Percentiles rank a stretch among this genome's conserved stretches.
Evolutionary conservation across 2,113 vertebrate genomes (phyloP).

Genomic region (Coryphaenoides rupestris): DNA sequence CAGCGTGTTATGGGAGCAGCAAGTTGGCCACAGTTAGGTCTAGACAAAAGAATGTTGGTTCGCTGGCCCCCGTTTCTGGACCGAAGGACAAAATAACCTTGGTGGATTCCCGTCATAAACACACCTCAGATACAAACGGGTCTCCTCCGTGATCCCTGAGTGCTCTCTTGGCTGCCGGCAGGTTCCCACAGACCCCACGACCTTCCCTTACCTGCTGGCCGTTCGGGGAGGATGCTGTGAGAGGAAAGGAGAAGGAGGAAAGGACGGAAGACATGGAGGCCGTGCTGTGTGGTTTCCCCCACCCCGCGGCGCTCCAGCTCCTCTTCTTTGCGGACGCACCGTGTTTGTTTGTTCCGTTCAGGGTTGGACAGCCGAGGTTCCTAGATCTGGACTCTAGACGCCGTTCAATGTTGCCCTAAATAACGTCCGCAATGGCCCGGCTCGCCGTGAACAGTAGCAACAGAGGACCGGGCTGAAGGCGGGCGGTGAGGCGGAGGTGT

Average conservation of each 20-base stretch:
- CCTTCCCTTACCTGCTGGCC: slow-evolving; percentile 8
- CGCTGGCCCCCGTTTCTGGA: slow-evolving; percentile 42
- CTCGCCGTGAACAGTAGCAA: slow-evolving; percentile 78
- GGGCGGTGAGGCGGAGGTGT: slow-evolving; percentile 68
- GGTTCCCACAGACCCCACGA: slow-evolving; percentile 6
- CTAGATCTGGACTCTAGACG: no score
- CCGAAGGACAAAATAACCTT: slow-evolving; percentile 61
- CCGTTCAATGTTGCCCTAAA: slow-evolving; percentile 80
- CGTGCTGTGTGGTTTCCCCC: slow-evolving; percentile 39
- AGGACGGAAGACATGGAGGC: no score
- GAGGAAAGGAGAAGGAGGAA: no score
- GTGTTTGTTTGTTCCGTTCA: slow-evolving; percentile 55
- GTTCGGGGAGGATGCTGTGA: no score
- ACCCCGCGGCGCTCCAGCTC: no score
- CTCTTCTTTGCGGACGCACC: slow-evolving; percentile 48
- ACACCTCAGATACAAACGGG: slow-evolving; percentile 45
- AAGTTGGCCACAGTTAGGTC: slow-evolving; percentile 58
- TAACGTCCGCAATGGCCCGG: slow-evolving; percentile 76
- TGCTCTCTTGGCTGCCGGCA: slow-evolving; percentile 68
- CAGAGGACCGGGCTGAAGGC: slow-evolving; percentile 57
- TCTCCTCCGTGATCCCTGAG: slow-evolving; percentile 65
- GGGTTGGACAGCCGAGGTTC: slow-evolving; percentile 69
- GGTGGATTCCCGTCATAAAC: slow-evolving; percentile 66
- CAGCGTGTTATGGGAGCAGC: slow-evolving; percentile 60
- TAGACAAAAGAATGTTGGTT: slow-evolving; percentile 77